Percentiles rank a stretch among this genome's conserved stretches.
These are phyloP conservation scores for Todiramphus saurophagus DNA, from an alignment of 2,113 vertebrate species.

Conservation along the genomic window DNA sequence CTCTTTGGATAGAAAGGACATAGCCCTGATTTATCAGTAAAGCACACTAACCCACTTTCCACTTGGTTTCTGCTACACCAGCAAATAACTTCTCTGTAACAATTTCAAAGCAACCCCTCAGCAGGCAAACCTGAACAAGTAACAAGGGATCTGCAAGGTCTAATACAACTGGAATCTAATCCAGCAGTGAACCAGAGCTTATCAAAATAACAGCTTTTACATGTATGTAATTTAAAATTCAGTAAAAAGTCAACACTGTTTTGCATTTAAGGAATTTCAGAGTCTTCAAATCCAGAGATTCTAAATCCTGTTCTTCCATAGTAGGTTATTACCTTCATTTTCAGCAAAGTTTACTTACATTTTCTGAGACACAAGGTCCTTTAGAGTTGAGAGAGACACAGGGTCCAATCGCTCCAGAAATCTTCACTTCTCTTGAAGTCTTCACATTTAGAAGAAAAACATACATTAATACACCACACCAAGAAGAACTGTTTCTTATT, in stretches of 20 bases:
- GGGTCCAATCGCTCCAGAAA: conserved; percentile 95
- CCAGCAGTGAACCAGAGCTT: neutral
- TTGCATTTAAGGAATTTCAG: neutral
- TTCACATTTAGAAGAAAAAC: conserved; percentile 66
- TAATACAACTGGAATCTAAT: neutral
- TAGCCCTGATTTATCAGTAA: neutral
- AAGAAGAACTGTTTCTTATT: neutral
- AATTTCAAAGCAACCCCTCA: neutral
- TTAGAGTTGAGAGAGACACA: conserved; percentile 94
- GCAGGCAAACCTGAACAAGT: neutral
- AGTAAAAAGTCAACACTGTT: neutral
- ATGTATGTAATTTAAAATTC: neutral
- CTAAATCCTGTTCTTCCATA: neutral
- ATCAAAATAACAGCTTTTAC: neutral
- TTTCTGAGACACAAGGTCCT: conserved; percentile 97
- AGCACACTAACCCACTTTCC: neutral
- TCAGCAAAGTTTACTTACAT: conserved; percentile 77
- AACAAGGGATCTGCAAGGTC: neutral
- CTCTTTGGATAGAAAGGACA: neutral
- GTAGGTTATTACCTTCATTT: neutral
- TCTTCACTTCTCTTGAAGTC: conserved; percentile 97
- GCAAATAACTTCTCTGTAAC: neutral
- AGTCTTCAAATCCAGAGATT: neutral
- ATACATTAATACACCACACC: neutral
- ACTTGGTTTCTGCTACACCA: neutral